These are phyloP conservation scores for Schizaphis graminum DNA, from an alignment of 2,888 invertebrate species.

Conservation along the genomic window DNA sequence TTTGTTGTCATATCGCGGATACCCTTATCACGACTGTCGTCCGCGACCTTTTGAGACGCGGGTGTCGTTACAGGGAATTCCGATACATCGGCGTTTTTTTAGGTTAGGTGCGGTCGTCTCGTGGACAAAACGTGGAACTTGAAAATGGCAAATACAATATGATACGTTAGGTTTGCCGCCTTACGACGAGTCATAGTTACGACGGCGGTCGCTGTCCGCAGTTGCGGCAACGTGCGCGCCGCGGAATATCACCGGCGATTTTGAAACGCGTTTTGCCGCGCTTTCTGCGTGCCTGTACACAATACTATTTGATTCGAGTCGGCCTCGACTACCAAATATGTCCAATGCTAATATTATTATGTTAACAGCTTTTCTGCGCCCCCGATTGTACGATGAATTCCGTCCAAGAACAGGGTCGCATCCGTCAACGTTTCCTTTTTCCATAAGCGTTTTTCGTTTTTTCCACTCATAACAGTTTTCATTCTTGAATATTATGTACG, in stretches of 20 bases:
- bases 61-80: conserved; percentile 60
- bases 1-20: not conserved
- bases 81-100: not conserved
- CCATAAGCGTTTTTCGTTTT: not conserved
- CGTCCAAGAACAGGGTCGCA: not conserved
- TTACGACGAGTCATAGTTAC: not conserved
- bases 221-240: conserved; percentile 40
- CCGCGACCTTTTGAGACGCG: not conserved
- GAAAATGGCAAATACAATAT: not conserved
- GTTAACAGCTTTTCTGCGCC: not conserved
- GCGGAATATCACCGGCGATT: not conserved
- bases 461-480: not conserved
- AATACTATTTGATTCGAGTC: not conserved
- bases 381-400: not conserved
- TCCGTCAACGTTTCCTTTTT: not conserved
- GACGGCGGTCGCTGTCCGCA: not conserved
- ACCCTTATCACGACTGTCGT: not conserved
- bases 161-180: not conserved
- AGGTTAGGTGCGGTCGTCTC: conserved; percentile 32
- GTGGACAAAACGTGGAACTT: conserved; percentile 28
- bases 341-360: too few species aligned
- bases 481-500: too few species aligned
- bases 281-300: not conserved
- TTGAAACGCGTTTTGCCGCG: conserved; percentile 26
- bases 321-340: not conserved